Percentiles rank a stretch among this genome's conserved stretches.
Conservation (phyloP, 1,140 invertebrate species). For the Drosophila nigrodunni region DNA sequence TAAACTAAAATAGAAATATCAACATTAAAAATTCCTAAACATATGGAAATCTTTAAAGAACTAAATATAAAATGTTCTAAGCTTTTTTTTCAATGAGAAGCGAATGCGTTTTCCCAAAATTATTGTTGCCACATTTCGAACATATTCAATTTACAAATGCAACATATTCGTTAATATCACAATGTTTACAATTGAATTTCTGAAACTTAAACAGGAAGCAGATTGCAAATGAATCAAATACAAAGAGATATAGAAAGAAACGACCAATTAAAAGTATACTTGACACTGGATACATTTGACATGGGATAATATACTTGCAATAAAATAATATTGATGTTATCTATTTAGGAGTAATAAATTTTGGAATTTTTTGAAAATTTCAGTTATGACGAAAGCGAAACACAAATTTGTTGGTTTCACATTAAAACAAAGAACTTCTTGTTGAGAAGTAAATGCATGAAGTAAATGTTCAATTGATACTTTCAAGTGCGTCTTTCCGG, state of each 20-base stretch:
- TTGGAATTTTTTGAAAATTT: too few species aligned
- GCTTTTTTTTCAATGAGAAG: background rate
- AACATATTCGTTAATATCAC: background rate
- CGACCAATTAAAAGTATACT: too few species aligned
- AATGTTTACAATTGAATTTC: too few species aligned
- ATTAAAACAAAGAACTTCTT: constrained; percentile 8
- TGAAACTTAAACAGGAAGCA: too few species aligned
- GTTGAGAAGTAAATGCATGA: background rate
- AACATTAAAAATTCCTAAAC: constrained; percentile 12
- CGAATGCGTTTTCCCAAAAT: constrained; percentile 6
- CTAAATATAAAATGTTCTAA: constrained; percentile 15
- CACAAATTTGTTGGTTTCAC: background rate
- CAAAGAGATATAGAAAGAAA: too few species aligned
- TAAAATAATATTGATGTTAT: too few species aligned
- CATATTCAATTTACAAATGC: background rate
- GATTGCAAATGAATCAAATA: too few species aligned
- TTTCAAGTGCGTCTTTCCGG: constrained; percentile 15
- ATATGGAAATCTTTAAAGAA: constrained; percentile 11
- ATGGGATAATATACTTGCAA: too few species aligned
- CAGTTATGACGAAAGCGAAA: too few species aligned
- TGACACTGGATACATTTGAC: too few species aligned
- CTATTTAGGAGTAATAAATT: too few species aligned
- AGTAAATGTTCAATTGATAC: background rate
- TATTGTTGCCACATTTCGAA: background rate
- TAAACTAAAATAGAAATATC: background rate